Conservation (phyloP, 2,888 invertebrate genomes). For the Agrochola lota region DNA sequence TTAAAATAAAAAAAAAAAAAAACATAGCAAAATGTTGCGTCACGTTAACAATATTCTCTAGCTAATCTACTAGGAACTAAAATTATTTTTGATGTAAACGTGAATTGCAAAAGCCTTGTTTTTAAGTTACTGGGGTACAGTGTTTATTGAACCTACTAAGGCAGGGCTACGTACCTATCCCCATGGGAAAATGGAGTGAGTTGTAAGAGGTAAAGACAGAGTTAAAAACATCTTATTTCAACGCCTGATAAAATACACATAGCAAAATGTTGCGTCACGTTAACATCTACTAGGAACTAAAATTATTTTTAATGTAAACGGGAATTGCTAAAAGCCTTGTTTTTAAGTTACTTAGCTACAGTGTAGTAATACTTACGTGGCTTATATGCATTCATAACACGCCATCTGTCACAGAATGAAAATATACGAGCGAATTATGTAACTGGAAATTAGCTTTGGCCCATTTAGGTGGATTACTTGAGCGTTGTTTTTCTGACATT, state of each 20-base stretch:
- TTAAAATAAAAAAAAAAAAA: too few relatives aligned
- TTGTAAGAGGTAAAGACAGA: too few relatives aligned
- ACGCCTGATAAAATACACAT: constrained; percentile 51
- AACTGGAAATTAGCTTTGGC: constrained; percentile 52
- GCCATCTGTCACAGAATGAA: constrained; percentile 60
- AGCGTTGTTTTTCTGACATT: constrained; percentile 36
- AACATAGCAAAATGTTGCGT: too few relatives aligned
- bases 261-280: constrained; percentile 44
- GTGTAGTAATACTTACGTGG: constrained; percentile 38
- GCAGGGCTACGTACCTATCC: too few relatives aligned
- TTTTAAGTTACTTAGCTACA: constrained; percentile 43
- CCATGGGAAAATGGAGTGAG: too few relatives aligned
- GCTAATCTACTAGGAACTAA: too few relatives aligned
- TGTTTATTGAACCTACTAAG: not conserved
- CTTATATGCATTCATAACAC: constrained; percentile 57
- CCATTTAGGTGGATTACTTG: constrained; percentile 31
- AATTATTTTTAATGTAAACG: constrained; percentile 26
- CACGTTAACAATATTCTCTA: too few relatives aligned
- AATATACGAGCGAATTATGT: constrained; percentile 62
- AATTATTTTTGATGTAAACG: too few relatives aligned
- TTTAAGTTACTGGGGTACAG: too few relatives aligned
- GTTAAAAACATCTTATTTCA: too few relatives aligned
- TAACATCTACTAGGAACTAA: constrained; percentile 39
- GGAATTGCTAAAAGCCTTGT: constrained; percentile 20
- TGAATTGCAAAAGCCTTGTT: too few relatives aligned